A percentile compares a stretch with the other conserved stretches of the same genome.
Evolutionary conservation across 2,888 invertebrate species (phyloP).

Genomic region (Petrophora chlorosata): DNA sequence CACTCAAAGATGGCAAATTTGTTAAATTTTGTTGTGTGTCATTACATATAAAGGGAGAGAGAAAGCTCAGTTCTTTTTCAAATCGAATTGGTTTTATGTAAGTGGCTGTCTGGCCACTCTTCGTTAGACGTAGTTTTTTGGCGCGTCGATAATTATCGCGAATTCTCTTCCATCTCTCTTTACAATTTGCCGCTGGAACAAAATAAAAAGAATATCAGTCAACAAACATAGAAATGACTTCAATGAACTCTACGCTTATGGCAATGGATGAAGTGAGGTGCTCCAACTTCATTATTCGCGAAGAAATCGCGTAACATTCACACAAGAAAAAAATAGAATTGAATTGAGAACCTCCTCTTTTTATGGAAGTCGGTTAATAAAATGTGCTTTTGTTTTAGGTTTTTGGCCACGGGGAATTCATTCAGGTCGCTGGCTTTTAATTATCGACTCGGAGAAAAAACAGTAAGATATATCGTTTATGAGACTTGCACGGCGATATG

Average conservation of each 20-base stretch:
- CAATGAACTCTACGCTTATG: slow-evolving; percentile 15
- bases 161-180: slow-evolving; percentile 23
- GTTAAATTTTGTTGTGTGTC: slow-evolving; percentile 14
- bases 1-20: slow-evolving; percentile 16
- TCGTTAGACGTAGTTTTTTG: slow-evolving; percentile 13
- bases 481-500: slow-evolving; percentile 9
- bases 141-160: slow-evolving; percentile 22
- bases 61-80: slow-evolving; percentile 18
- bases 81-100: slow-evolving; percentile 14
- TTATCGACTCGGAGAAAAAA: slow-evolving; percentile 13
- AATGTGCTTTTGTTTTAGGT: slow-evolving; percentile 29
- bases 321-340: slow-evolving; percentile 5
- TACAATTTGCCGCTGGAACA: slow-evolving; percentile 21
- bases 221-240: slow-evolving; percentile 16
- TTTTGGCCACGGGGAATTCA: slow-evolving; percentile 37
- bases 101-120: slow-evolving; percentile 20
- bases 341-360: neutral
- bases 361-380: slow-evolving; percentile 10
- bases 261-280: slow-evolving; percentile 7
- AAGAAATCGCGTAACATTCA: slow-evolving; percentile 13
- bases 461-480: slow-evolving; percentile 13
- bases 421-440: slow-evolving; percentile 23
- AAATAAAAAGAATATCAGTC: slow-evolving; percentile 20
- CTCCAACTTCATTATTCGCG: slow-evolving; percentile 11
- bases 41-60: slow-evolving; percentile 13